Base-by-base conservation (phyloP, 2,888 invertebrate genomes). In the Steromphala cineraria region DNA sequence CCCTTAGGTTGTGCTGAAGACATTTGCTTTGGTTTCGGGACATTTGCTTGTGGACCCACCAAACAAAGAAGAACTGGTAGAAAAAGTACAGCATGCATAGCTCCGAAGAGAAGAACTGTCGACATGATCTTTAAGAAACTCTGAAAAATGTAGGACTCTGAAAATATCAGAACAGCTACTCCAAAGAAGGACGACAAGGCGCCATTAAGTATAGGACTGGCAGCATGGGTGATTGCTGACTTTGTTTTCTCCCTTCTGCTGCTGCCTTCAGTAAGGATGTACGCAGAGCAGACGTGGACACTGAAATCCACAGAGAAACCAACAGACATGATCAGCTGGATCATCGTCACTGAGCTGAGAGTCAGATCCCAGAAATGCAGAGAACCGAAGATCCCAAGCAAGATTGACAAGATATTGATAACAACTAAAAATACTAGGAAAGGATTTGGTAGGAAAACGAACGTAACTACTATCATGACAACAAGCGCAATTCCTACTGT, bases 271-370 rank as follows among this genome's bases (percentile, higher is more conserved):
- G 84, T 80, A 13, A 83, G 76, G 80, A 89, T 86, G 81, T 84
- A 90, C 1, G 86, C 89, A 74, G 89, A 87, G 52, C 88, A 88
- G 3, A 90, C 86, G 80, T 90, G 89, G 4, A 88, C 88, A 67
- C 86, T 86, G 80, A 88, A 90, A 76, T 91, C 91, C 10, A 91
- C 90, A 28, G 90, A 89, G 84, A 91, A 91, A 0, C 91, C 92
- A 7, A 91, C 88, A 56, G 89, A 89, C 87, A 92, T 90, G 53
- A 92, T 88, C 7, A 91, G 82, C 80, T 91, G 90, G 17, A 92
- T 89, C 88, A 90, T 91, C 19, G 91, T 91, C 13, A 92, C 84
- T 19, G 90, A 89, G 82, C 90, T 90, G 19, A 91, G 83, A 3
- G 87, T 88, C 10, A 91, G 81, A 46, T 83, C 87, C 88, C 90